Conservation (phyloP, 2,797 vertebrate species). For the Trachurus trachurus region DNA sequence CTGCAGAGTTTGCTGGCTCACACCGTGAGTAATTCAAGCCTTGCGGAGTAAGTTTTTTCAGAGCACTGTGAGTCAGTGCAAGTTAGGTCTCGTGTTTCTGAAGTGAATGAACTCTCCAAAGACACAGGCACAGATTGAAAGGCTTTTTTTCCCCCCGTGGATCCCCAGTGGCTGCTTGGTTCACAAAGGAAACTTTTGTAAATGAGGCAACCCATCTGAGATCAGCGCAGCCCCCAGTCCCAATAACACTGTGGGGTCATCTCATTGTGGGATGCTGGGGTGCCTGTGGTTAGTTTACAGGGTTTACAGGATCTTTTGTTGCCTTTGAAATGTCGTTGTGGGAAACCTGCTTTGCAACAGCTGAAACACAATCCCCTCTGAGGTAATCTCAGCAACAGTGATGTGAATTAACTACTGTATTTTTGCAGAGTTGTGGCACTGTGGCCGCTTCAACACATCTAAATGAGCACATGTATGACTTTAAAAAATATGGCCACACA, state of each 20-base stretch:
- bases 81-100: slow-evolving; percentile 61
- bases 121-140: slow-evolving; percentile 66
- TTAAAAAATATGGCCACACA: neutral
- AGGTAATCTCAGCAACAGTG: slow-evolving; percentile 58
- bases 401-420: slow-evolving; percentile 40
- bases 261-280: slow-evolving; percentile 67
- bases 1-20: slow-evolving; percentile 21
- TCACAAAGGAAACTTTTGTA: slow-evolving; percentile 84
- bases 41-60: slow-evolving; percentile 39
- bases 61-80: slow-evolving; percentile 49
- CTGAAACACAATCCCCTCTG: slow-evolving; percentile 64
- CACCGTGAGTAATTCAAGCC: slow-evolving; percentile 51
- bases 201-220: slow-evolving; percentile 75
- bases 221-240: slow-evolving; percentile 63
- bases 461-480: neutral
- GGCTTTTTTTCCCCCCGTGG: slow-evolving; percentile 42
- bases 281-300: slow-evolving; percentile 74
- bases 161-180: slow-evolving; percentile 61
- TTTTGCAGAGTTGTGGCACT: slow-evolving; percentile 21
- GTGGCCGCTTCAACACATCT: slow-evolving; percentile 1
- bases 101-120: slow-evolving; percentile 57
- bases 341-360: slow-evolving; percentile 67
- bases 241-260: slow-evolving; percentile 57
- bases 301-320: slow-evolving; percentile 76
- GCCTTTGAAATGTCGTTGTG: slow-evolving; percentile 72